Conservation (phyloP, 2,797 vertebrate genomes). For the Hypotaenidia okinawae region DNA sequence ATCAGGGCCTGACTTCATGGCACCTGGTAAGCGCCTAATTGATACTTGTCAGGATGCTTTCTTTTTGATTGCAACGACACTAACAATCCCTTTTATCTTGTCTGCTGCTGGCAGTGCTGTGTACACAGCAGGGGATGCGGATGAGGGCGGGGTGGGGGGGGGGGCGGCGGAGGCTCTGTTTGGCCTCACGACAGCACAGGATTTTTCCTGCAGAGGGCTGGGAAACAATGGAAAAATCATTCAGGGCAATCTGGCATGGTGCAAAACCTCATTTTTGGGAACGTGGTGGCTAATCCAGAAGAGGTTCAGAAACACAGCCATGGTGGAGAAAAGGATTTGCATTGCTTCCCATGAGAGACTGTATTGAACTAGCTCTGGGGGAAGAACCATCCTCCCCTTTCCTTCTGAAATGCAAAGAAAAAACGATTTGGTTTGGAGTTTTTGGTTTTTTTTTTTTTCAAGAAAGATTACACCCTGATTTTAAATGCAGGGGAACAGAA, state of each 20-base stretch:
- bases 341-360: neutral
- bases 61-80: neutral
- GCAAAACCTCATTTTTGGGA: neutral
- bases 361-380: neutral
- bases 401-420: neutral
- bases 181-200: neutral
- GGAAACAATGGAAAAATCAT: neutral
- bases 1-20: neutral
- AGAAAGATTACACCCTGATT: neutral
- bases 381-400: neutral
- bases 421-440: neutral
- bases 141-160: neutral
- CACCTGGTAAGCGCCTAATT: neutral
- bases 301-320: neutral
- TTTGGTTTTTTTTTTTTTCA: neutral
- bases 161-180: neutral
- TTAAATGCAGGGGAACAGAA: rapidly evolving
- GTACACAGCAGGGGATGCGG: neutral
- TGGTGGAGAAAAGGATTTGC: neutral
- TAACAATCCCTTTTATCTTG: neutral
- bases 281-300: neutral
- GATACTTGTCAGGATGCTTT: neutral
- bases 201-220: neutral
- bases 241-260: neutral
- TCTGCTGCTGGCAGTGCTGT: neutral